Evolutionary conservation across 1,140 invertebrate genomes (phyloP).

Genomic region (Drosophila repletoides): DNA sequence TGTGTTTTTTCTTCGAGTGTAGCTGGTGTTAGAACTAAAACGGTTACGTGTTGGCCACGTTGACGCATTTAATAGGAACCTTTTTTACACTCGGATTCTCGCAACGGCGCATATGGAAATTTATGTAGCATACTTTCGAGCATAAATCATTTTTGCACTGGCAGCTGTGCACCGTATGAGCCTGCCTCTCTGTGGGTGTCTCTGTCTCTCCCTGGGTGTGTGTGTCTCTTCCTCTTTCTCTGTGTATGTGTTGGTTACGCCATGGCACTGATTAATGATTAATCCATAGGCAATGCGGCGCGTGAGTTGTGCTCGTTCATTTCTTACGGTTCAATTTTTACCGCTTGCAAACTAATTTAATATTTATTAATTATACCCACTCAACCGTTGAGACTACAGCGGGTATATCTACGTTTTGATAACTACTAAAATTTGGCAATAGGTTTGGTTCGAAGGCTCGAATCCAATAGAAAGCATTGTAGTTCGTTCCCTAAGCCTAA

Average conservation of each 20-base stretch:
- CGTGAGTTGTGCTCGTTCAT: slow-evolving; percentile 22
- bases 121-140: slow-evolving; percentile 49
- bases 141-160: slow-evolving; percentile 47
- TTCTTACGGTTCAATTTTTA: slow-evolving; percentile 42
- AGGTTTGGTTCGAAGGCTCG: too few species aligned
- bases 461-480: too few species aligned
- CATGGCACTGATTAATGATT: slow-evolving; percentile 56
- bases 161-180: slow-evolving; percentile 13
- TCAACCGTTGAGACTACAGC: not conserved
- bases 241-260: not conserved
- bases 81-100: slow-evolving; percentile 31
- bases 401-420: slow-evolving; percentile 19
- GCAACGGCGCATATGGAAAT: slow-evolving; percentile 38
- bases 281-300: slow-evolving; percentile 55
- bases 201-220: not conserved
- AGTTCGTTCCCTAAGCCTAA: too few species aligned
- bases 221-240: slow-evolving; percentile 1
- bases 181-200: not conserved
- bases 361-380: slow-evolving; percentile 52
- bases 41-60: slow-evolving; percentile 30
- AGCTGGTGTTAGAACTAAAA: slow-evolving; percentile 18
- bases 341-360: slow-evolving; percentile 44
- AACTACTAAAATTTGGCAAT: too few species aligned
- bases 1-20: slow-evolving; percentile 10
- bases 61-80: slow-evolving; percentile 42